A percentile compares a stretch with the other conserved stretches of the same genome.
phyloP scores from a whole-genome alignment of 2,797 vertebrate species.

The Denticeps clupeoides region DNA sequence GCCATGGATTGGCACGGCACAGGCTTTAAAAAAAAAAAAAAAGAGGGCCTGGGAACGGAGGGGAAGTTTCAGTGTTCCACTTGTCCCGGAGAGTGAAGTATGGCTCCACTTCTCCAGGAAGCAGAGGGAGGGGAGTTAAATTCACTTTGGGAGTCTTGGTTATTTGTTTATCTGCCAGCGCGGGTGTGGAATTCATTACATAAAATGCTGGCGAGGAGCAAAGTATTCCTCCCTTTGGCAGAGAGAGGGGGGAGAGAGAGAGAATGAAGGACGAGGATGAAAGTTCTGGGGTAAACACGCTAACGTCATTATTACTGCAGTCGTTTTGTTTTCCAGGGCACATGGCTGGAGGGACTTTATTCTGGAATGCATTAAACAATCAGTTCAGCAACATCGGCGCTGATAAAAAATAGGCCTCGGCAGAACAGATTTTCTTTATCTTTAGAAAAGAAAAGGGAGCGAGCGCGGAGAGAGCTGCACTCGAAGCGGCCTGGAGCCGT shows the following conservation, averaged over 20 bases:
- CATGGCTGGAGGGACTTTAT: conserved; percentile 1
- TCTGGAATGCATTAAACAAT: no score
- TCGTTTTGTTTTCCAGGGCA: background rate
- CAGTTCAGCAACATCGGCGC: no score
- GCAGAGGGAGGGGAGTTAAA: conserved; percentile 26
- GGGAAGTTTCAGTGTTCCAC: conserved; percentile 10
- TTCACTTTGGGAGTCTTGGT: conserved; percentile 23
- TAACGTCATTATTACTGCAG: background rate
- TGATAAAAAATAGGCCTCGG: no score
- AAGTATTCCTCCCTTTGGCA: conserved; percentile 33
- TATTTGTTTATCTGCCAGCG: conserved; percentile 35
- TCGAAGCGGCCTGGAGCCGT: no score
- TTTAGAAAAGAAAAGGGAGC: no score
- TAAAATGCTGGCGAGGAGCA: conserved; percentile 31
- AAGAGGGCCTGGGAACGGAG: conserved; percentile 15
- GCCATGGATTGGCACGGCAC: no score
- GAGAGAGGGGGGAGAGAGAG: background rate
- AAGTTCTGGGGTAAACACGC: conserved; percentile 12
- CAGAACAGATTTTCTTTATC: no score
- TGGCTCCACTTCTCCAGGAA: conserved; percentile 15
- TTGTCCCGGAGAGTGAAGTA: no score
- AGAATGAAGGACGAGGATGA: conserved; percentile 5
- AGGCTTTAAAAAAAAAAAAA: no score
- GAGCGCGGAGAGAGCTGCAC: no score
- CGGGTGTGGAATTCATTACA: conserved; percentile 33